Conservation (phyloP, 23 tunicate genomes). For the Aplidium turbinatum region DNA sequence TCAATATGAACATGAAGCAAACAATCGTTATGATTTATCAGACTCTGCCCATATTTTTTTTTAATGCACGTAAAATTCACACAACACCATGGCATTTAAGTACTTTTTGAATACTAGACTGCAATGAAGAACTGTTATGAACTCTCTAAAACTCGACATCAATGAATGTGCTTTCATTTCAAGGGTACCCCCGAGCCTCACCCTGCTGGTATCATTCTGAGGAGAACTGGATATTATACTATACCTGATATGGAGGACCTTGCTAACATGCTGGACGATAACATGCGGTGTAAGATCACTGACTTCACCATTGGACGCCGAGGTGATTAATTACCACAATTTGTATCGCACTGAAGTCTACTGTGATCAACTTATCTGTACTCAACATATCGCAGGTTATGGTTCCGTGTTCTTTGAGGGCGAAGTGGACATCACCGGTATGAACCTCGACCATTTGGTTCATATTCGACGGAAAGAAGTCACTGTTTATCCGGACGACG, state of each 20-base stretch:
- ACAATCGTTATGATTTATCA: no score
- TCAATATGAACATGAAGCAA: no score
- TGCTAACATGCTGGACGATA: slow-evolving; percentile 30
- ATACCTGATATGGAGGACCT: slow-evolving; percentile 71
- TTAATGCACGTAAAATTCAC: no score
- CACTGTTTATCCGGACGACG: slow-evolving; percentile 91
- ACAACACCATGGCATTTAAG: no score
- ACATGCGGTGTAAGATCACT: slow-evolving; percentile 58
- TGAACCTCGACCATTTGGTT: slow-evolving; percentile 83
- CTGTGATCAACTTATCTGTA: not conserved
- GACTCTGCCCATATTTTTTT: no score
- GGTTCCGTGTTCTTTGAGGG: slow-evolving; percentile 89
- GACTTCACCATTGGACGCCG: slow-evolving; percentile 79
- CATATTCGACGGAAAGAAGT: slow-evolving; percentile 93
- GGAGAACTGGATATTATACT: slow-evolving; percentile 78
- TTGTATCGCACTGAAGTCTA: not conserved
- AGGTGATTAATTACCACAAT: slow-evolving; percentile 33
- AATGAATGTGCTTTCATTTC: no score
- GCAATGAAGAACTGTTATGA: no score
- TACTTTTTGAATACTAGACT: no score
- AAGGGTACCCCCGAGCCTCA: slow-evolving; percentile 40
- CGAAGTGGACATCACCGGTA: slow-evolving; percentile 61
- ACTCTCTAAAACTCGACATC: no score
- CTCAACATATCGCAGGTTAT: slow-evolving; percentile 55
- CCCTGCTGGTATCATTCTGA: slow-evolving; percentile 77